A percentile compares a stretch with the other conserved stretches of the same genome.
Conservation (phyloP, 1,140 invertebrate species). For the Cryptotermes secundus region DNA sequence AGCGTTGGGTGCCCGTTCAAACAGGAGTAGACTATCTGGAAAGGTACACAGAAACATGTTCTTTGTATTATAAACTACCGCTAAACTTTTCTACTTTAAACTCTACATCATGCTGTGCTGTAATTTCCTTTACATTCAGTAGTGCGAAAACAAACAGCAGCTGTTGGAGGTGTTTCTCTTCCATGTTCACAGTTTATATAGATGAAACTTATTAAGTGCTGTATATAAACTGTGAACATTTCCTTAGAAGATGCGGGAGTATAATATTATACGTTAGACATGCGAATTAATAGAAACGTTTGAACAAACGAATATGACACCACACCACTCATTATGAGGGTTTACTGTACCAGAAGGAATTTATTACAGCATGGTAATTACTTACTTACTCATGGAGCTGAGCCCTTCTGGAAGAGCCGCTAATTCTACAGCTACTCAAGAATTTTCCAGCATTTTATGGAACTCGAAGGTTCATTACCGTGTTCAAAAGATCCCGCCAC, state of each 20-base stretch:
- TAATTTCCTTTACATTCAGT: conserved; percentile 9
- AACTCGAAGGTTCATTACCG: too few species aligned
- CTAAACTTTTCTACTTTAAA: conserved; percentile 8
- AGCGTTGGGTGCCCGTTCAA: neutral
- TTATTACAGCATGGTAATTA: neutral
- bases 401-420: too few species aligned
- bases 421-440: too few species aligned
- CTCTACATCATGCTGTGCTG: conserved; percentile 2
- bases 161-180: neutral
- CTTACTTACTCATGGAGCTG: too few species aligned
- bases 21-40: neutral
- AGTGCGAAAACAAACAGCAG: neutral
- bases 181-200: neutral
- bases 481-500: too few species aligned
- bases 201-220: conserved; percentile 17
- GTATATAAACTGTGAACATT: conserved; percentile 8
- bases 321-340: neutral
- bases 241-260: conserved; percentile 6
- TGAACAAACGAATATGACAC: neutral
- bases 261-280: neutral
- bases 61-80: neutral
- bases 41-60: neutral
- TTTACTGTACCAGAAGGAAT: neutral
- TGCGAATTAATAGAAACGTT: conserved; percentile 4
- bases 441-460: too few species aligned